Percentiles rank a stretch among this genome's conserved stretches.
These are phyloP conservation scores for Onychomys torridus DNA, from an alignment of 2,797 vertebrate species.

Conservation along the genomic window DNA sequence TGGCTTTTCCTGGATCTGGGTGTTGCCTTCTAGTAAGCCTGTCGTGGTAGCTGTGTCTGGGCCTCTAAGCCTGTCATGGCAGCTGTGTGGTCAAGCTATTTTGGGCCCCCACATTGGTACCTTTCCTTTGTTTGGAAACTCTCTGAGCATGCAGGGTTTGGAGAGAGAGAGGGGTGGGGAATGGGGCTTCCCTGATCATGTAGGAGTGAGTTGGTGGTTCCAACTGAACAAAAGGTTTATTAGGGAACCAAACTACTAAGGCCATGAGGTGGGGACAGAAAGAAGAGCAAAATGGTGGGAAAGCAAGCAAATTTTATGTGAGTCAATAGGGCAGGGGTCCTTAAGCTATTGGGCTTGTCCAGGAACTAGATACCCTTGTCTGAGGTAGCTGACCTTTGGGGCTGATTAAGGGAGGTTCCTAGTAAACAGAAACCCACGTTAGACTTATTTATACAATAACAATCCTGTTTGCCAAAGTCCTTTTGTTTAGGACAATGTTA, in stretches of 20 bases:
- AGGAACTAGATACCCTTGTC: neutral
- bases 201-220: no score
- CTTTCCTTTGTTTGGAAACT: no score
- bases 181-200: no score
- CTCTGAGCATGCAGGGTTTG: no score
- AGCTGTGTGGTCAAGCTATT: no score
- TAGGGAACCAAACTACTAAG: neutral
- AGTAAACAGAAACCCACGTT: neutral
- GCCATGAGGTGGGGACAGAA: neutral
- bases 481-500: neutral
- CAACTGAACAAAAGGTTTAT: neutral
- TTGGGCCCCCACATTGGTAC: no score
- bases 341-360: neutral
- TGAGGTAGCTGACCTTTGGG: neutral
- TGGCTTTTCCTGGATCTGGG: no score
- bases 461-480: neutral
- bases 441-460: neutral
- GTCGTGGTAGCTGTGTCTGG: no score
- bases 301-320: neutral
- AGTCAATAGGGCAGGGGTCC: neutral
- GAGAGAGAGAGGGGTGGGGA: no score
- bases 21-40: no score
- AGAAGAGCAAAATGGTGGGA: neutral
- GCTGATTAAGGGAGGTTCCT: neutral
- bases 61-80: no score